Conservation (phyloP, 2,888 invertebrate genomes). For the Agriopis leucophaearia region DNA sequence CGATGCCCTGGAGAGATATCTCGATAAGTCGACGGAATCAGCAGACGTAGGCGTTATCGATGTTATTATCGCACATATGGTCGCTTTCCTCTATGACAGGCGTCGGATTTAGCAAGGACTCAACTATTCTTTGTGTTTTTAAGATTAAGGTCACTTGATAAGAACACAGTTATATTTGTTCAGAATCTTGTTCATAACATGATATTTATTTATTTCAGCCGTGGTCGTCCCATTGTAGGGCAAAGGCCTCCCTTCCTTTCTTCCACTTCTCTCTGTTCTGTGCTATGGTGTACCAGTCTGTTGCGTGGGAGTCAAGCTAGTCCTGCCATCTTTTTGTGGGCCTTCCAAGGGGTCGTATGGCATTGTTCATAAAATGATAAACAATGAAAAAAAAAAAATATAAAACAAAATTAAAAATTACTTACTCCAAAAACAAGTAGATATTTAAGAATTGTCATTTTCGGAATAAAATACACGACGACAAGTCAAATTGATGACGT, state of each 20-base stretch:
- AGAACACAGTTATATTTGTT: neutral
- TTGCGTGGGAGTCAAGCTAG: too few relatives aligned
- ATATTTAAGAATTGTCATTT: neutral
- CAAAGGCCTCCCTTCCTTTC: too few relatives aligned
- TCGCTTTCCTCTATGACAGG: constrained; percentile 34
- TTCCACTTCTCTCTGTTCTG: too few relatives aligned
- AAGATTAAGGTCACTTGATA: constrained; percentile 12
- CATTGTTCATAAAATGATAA: neutral
- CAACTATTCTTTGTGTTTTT: constrained; percentile 8
- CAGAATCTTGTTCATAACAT: neutral
- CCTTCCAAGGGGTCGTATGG: too few relatives aligned
- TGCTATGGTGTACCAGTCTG: too few relatives aligned
- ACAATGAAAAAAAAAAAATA: neutral
- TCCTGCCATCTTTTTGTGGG: too few relatives aligned
- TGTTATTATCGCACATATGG: constrained; percentile 34
- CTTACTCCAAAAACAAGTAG: neutral
- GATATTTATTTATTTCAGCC: too few relatives aligned
- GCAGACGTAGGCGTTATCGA: constrained; percentile 62
- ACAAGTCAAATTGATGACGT: constrained; percentile 22
- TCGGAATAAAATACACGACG: neutral
- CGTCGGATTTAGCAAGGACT: constrained; percentile 32
- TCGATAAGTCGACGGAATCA: constrained; percentile 48
- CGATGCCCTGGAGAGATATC: constrained; percentile 63
- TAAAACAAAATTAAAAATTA: too few relatives aligned
- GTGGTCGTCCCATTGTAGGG: too few relatives aligned